phyloP scores from a whole-genome alignment of 2,797 vertebrate genomes.

The Phoebastria nigripes region DNA sequence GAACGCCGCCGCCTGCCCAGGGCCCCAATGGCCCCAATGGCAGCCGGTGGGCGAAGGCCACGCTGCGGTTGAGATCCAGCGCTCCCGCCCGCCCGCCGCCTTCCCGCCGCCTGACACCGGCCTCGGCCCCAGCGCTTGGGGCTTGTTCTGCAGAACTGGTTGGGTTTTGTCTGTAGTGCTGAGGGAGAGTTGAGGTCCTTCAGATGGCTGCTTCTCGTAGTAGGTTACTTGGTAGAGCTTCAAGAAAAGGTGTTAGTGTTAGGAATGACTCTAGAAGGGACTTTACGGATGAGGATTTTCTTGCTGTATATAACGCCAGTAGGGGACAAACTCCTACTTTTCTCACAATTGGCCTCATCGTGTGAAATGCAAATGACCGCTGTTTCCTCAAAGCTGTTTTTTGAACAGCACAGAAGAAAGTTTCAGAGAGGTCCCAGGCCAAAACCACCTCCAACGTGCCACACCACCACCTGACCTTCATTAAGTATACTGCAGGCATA shows the following conservation, averaged over 20 bases:
- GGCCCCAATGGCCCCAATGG: neutral
- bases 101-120: accelerated
- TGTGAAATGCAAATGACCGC: accelerated
- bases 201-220: accelerated
- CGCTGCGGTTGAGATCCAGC: accelerated
- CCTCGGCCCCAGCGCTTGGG: accelerated
- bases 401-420: neutral
- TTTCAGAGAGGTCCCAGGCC: neutral
- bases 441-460: accelerated
- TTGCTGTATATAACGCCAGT: accelerated
- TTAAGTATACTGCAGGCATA: neutral
- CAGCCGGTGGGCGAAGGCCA: accelerated
- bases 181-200: neutral
- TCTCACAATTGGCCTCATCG: accelerated
- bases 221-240: neutral
- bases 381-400: neutral
- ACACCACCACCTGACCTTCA: neutral
- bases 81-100: neutral
- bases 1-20: accelerated
- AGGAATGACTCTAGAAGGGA: neutral
- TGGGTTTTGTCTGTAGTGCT: accelerated
- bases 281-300: accelerated
- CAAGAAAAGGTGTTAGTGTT: accelerated
- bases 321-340: neutral
- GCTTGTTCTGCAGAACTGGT: accelerated